Base-by-base conservation (phyloP, 23 tunicate genomes). In the Halocynthia aurantium region DNA sequence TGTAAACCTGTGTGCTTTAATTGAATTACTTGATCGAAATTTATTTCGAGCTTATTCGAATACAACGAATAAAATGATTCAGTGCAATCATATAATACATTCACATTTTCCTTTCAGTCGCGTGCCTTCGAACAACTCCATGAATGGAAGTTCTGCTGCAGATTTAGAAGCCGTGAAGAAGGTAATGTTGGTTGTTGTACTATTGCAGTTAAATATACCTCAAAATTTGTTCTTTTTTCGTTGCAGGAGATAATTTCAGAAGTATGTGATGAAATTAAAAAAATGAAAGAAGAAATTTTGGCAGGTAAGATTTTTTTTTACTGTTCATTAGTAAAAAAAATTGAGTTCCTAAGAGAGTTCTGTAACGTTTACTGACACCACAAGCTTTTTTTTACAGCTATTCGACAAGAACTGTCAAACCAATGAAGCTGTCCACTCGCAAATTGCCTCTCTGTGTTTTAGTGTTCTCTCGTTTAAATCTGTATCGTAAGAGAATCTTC, bases 231-330 rank as follows among this genome's bases (percentile, higher is more conserved):
- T 6, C 49, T 65, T 20, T 13, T 76, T 54, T 56, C 12, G 4
- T 67, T 84, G 7, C 72, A 89, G 96, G 96, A 89, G 70, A 89
- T 89, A 52, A 40, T 89, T 15, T 69, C 88, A n/a, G 96, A 89
- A 65, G 87, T 89, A 73, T 69, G 70, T 54, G 8, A 84, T 6
- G 96, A 89, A 81, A 75, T 89, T 56, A 88, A 84, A 52, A 89
- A 84, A 62, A 72, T 84, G 68, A 89, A 89, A 70, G 96, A 89
- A 19, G 95, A 88, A 78, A 88, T 88, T 10, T 62, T 88, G 10
- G 18, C 73, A 83, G 95, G 95, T 87, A 49, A 11, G 12, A 9
- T 19, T 31, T 40, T 20, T 20, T 8, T 65, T 65, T 65, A 9
- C 22, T 65, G 22, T 65, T 8, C 70, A 65, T 20, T 10, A 20